Percentiles rank a stretch among this genome's conserved stretches.
Evolutionary conservation across 92 coral and sea anemone species (phyloP).

Genomic region (Zoanthus sansibaricus): DNA sequence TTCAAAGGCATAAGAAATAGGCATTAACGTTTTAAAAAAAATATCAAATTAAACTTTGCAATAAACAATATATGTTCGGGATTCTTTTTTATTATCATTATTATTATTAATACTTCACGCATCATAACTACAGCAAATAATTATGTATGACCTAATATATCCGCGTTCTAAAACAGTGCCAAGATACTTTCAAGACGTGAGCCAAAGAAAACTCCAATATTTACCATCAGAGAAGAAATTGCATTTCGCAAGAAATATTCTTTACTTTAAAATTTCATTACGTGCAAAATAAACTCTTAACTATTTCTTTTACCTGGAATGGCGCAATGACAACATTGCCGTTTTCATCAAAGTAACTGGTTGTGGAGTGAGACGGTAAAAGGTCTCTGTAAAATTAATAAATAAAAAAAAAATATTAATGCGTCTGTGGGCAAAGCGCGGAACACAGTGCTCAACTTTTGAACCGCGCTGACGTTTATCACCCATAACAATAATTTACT

Average conservation of each 20-base stretch:
- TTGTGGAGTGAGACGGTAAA: conserved; percentile 5
- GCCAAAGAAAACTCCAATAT: background rate
- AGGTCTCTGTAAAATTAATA: conserved; percentile 7
- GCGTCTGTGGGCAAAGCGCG: background rate
- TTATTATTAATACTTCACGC: too few species aligned
- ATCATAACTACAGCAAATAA: too few species aligned
- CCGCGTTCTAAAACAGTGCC: too few species aligned
- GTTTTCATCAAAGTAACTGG: background rate
- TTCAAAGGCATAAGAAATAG: too few species aligned
- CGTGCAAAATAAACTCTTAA: background rate
- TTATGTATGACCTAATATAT: too few species aligned
- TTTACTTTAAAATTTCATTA: background rate
- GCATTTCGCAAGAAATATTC: background rate
- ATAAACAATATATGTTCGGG: too few species aligned
- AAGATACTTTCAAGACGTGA: background rate
- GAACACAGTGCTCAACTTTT: background rate
- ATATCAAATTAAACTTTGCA: too few species aligned
- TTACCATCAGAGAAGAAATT: background rate
- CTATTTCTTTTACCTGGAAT: conserved; percentile 20
- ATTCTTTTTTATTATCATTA: too few species aligned
- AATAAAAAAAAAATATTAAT: background rate
- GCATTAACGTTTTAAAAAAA: too few species aligned
- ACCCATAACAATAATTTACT: conserved; percentile 16
- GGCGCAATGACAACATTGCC: conserved; percentile 17
- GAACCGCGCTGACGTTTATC: background rate